Conservation (phyloP, 1,140 invertebrate species). For the Pomacea maculata region DNA sequence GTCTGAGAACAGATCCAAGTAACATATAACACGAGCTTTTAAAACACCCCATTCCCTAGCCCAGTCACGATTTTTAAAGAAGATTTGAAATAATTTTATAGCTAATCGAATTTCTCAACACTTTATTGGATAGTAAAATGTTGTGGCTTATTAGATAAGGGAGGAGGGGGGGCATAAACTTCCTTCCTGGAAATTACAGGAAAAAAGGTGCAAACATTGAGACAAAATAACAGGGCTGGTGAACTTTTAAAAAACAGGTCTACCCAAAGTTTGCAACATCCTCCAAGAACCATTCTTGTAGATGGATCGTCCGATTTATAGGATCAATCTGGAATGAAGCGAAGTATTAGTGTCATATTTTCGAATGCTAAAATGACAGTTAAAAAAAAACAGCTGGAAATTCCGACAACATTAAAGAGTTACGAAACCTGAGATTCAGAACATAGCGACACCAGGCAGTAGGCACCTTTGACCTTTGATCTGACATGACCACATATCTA, state of each 20-base stretch:
- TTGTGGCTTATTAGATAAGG: background rate
- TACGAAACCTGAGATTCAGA: too few relatives aligned
- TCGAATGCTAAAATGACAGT: background rate
- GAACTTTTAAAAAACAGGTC: background rate
- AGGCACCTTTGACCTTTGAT: too few relatives aligned
- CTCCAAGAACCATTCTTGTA: conserved; percentile 50
- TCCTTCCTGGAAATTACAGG: too few relatives aligned
- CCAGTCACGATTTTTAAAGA: too few relatives aligned
- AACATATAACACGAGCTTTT: background rate
- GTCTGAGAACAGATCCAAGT: conserved; percentile 26
- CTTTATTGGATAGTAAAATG: background rate
- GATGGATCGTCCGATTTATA: conserved; percentile 45
- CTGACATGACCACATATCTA: too few relatives aligned
- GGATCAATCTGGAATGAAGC: conserved; percentile 33
- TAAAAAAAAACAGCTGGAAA: too few relatives aligned
- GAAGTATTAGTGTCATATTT: background rate
- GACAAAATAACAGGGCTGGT: background rate
- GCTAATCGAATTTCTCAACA: background rate
- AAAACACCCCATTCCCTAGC: too few relatives aligned
- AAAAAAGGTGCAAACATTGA: background rate
- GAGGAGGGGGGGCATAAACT: background rate
- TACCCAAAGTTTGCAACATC: conserved; percentile 51
- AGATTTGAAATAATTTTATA: too few relatives aligned
- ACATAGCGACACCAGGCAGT: too few relatives aligned
- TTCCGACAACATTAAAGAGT: too few relatives aligned